Evolutionary conservation across 2,797 vertebrate genomes (phyloP).

Genomic region (Sebastes steindachneri): DNA sequence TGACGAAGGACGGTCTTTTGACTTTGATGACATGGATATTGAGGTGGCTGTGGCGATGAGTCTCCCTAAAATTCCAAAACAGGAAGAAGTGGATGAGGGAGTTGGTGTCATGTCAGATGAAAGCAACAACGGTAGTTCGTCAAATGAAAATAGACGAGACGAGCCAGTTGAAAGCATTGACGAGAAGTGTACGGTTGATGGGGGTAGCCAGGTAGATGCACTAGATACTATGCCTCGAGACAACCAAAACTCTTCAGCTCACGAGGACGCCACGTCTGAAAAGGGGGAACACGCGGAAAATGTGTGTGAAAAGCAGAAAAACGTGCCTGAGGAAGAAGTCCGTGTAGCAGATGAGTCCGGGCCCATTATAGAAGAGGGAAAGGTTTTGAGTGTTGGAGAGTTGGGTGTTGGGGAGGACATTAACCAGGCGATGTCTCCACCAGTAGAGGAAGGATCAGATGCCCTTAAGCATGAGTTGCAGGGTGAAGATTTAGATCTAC

Average conservation of each 20-base stretch:
- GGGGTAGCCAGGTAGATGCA: background rate
- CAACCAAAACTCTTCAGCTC: background rate
- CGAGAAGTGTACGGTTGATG: background rate
- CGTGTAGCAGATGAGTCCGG: background rate
- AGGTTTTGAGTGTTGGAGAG: background rate
- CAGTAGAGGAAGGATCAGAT: constrained; percentile 34
- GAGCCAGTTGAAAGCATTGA: background rate
- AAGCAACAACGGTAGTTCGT: background rate
- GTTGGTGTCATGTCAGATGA: constrained; percentile 36
- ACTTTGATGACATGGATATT: constrained; percentile 73
- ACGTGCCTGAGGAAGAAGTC: constrained; percentile 1
- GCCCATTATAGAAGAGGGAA: background rate
- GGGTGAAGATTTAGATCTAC: background rate
- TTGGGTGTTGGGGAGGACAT: background rate
- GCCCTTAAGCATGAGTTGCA: constrained; percentile 12
- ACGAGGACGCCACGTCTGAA: background rate
- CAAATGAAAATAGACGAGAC: background rate
- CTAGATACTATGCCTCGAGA: background rate
- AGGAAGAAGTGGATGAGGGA: constrained; percentile 39
- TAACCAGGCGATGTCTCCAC: background rate
- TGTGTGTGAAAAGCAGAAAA: background rate
- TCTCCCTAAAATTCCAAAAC: background rate
- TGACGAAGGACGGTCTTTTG: constrained; percentile 72
- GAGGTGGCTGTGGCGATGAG: constrained; percentile 44
- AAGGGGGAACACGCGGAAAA: background rate